phyloP scores from a whole-genome alignment of 2,113 vertebrate species.

The Parotia lawesii region DNA sequence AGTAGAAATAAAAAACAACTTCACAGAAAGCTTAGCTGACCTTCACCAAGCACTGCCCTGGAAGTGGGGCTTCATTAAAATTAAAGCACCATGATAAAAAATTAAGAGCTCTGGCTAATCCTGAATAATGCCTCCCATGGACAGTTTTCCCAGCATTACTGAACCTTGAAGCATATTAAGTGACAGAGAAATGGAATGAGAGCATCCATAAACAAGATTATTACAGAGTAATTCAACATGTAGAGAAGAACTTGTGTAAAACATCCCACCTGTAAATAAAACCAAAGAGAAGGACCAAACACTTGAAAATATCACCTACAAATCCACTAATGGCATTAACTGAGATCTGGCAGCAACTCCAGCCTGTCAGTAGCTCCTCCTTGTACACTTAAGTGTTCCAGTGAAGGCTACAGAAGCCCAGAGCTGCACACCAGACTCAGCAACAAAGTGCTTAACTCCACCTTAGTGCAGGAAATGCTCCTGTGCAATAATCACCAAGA shows the following conservation, averaged over 20 bases:
- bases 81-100: background rate
- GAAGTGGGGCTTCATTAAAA: background rate
- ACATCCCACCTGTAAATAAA: rapidly evolving
- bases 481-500: background rate
- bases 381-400: rapidly evolving
- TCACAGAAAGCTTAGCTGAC: background rate
- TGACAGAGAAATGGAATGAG: background rate
- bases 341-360: background rate
- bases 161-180: background rate
- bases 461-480: rapidly evolving
- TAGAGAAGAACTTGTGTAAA: background rate
- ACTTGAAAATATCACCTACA: rapidly evolving
- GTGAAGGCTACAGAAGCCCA: background rate
- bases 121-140: rapidly evolving
- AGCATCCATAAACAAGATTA: background rate
- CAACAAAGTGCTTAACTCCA: background rate
- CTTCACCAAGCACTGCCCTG: background rate
- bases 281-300: background rate
- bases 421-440: background rate
- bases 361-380: rapidly evolving
- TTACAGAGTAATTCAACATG: background rate
- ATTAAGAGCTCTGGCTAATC: background rate
- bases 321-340: background rate
- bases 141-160: background rate
- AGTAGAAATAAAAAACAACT: background rate